Evolutionary conservation across 2,888 invertebrate species (phyloP), one percentile per base, ranked within the genome.

Genomic region (Parelbella ahira): DNA sequence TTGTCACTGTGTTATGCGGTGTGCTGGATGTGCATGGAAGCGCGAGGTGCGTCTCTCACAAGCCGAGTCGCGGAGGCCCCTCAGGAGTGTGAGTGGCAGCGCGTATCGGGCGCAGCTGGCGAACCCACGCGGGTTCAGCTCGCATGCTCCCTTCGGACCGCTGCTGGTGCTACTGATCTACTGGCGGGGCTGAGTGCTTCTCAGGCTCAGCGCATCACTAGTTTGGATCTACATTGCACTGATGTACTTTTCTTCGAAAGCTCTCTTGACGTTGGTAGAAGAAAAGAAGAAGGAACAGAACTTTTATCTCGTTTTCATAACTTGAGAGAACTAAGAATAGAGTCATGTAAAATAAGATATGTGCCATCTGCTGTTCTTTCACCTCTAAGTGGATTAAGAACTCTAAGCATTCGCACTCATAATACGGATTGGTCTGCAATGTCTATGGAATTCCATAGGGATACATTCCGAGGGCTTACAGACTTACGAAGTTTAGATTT

Each of bases 391-490:
- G 91, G 92, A 58, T 77, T 95, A 12, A 86, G 91, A 34, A 89
- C 89, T 49, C 77, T 95, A 36, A 90, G 91, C 15, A 77, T 95
- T 52, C 89, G 93, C 30, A 94, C 94, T 8, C 93, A 92, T 67
- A 94, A 94, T 68, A 92, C 92, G 13, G 93, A 94, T 63, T 94
- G 94, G 93, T 92, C 93, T 6, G 91, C 93, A 9, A 92, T 93
- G 91, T 92, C 92, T 11, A 88, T 94, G 80, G 93, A 94, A 57
- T 88, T 94, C 48, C 91, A 92, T 59, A 87, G 91, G 24, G 93
- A 93, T 60, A 92, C 93, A 45, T 91, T 94, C 47, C 86, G 92
- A 48, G 91, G 93, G 4, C 83, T 94, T 37, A 89, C 90, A 10
- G 91, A 91, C 61, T 80, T 94, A 24, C 88, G 91, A 55, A 88